Evolutionary conservation across 2,797 vertebrate genomes (phyloP).

Genomic region (Heteromormyrus szaboi): DNA sequence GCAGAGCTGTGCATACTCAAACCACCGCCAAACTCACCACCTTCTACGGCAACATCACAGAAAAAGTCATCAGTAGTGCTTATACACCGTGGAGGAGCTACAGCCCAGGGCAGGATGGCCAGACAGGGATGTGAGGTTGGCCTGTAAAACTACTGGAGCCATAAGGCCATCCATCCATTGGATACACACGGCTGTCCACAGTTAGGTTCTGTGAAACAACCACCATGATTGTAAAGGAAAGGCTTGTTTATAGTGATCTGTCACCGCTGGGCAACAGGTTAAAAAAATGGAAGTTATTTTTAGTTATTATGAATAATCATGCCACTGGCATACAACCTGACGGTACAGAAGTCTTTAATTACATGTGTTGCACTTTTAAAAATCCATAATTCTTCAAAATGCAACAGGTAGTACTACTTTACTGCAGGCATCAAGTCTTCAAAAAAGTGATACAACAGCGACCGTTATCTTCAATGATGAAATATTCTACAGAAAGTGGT

Average conservation of each 20-base stretch:
- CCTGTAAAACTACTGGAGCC: neutral
- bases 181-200: neutral
- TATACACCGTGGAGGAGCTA: neutral
- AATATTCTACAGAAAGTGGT: neutral
- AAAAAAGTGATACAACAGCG: neutral
- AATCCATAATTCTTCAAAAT: neutral
- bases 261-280: neutral
- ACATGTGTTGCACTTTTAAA: neutral
- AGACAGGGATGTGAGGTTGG: neutral
- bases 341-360: neutral
- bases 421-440: neutral
- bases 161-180: neutral
- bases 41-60: neutral
- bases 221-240: neutral
- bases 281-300: neutral
- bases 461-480: slow-evolving; percentile 10
- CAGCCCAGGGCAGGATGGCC: neutral
- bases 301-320: neutral
- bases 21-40: neutral
- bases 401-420: neutral
- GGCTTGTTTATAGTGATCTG: neutral
- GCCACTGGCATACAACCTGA: neutral
- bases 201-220: neutral
- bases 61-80: neutral
- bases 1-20: neutral